phyloP scores from a whole-genome alignment of 2,888 invertebrate species.

The Ametastegia equiseti region DNA sequence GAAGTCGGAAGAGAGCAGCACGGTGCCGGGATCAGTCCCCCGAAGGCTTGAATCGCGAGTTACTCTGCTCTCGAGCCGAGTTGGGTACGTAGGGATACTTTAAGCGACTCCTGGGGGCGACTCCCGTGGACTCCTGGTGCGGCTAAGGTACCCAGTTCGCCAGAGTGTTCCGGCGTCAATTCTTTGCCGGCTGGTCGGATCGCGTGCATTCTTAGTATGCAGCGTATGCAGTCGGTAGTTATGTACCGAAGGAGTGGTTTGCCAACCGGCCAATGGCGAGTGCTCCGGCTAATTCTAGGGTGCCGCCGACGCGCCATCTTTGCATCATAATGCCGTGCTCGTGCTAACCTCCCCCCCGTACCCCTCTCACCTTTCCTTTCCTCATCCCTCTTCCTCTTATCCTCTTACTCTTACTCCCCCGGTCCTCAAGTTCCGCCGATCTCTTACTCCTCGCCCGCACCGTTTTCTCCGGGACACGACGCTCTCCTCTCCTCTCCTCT shows the following conservation, averaged over 20 bases:
- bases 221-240: conserved; percentile 75
- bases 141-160: neutral
- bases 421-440: conserved; percentile 59
- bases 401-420: conserved; percentile 54
- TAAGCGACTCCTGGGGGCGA: conserved; percentile 36
- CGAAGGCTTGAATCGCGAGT: neutral
- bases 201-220: conserved; percentile 75
- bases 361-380: conserved; percentile 50
- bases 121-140: conserved; percentile 1
- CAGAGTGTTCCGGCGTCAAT: conserved; percentile 57
- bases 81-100: neutral
- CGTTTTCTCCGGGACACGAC: conserved; percentile 18
- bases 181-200: conserved; percentile 63
- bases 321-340: conserved; percentile 74
- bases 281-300: conserved; percentile 76
- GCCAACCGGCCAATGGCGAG: conserved; percentile 75
- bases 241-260: conserved; percentile 75
- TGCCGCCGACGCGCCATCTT: conserved; percentile 75
- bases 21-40: neutral
- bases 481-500: too few species aligned
- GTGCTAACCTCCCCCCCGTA: conserved; percentile 62
- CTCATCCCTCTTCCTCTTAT: conserved; percentile 57
- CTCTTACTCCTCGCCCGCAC: conserved; percentile 57
- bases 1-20: neutral
- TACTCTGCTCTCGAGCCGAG: neutral